These are phyloP conservation scores for Pterostichus madidus DNA, from an alignment of 2,888 invertebrate genomes.

Conservation along the genomic window DNA sequence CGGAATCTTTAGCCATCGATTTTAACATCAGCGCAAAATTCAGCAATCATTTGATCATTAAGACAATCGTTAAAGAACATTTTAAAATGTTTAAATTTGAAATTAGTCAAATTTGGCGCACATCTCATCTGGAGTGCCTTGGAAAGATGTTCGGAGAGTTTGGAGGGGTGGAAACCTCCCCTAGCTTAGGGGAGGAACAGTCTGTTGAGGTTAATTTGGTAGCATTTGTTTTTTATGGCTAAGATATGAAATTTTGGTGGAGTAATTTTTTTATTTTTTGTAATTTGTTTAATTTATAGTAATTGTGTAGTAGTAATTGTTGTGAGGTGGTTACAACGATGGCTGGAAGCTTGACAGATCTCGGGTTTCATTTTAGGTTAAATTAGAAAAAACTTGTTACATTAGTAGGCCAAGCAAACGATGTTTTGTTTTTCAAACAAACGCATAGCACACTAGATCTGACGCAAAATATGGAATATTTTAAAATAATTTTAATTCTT, in stretches of 20 bases:
- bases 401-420: too few species aligned
- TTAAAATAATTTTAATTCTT: too few species aligned
- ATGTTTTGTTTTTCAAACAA: too few species aligned
- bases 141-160: neutral
- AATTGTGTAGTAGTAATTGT: neutral
- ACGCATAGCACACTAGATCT: too few species aligned
- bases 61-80: neutral
- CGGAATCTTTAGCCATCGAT: conserved; percentile 18
- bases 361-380: too few species aligned
- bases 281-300: neutral
- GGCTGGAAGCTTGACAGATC: too few species aligned
- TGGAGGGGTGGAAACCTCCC: too few species aligned
- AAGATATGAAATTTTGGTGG: neutral
- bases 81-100: conserved; percentile 8
- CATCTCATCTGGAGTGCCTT: neutral
- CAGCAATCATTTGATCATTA: neutral
- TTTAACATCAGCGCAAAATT: neutral
- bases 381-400: too few species aligned
- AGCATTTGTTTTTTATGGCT: conserved; percentile 11
- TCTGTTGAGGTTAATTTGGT: conserved; percentile 10
- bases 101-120: conserved; percentile 9
- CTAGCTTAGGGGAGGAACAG: neutral
- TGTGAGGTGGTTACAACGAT: too few species aligned
- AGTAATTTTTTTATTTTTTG: neutral
- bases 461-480: too few species aligned